Percentiles rank a stretch among this genome's conserved stretches.
Conservation (phyloP, 2,888 invertebrate genomes). For the Lasius fuliginosus region DNA sequence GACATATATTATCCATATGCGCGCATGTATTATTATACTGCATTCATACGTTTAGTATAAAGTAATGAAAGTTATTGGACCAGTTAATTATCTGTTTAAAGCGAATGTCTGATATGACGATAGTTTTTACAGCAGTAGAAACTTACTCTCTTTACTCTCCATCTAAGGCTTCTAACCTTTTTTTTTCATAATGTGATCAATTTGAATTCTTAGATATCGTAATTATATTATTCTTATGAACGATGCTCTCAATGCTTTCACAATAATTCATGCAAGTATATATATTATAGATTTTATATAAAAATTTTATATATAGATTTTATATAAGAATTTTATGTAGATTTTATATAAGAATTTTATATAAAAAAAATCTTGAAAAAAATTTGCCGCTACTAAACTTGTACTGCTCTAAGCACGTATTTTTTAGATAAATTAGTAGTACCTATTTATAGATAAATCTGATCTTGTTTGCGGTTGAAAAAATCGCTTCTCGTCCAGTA, state of each 20-base stretch:
- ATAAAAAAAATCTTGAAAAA: neutral
- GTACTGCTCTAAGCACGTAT: neutral
- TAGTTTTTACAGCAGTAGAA: neutral
- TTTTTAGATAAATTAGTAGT: neutral
- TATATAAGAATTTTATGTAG: no score
- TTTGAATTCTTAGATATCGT: no score
- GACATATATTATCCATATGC: neutral
- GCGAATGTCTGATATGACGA: neutral
- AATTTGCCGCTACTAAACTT: conserved; percentile 15
- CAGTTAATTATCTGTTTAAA: neutral
- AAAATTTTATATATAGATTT: no score
- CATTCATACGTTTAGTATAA: neutral
- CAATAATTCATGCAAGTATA: no score
- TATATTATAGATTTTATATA: no score
- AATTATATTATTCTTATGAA: no score
- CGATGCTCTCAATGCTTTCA: no score
- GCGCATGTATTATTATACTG: conserved; percentile 15
- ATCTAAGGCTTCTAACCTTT: no score
- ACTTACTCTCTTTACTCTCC: no score
- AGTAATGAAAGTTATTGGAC: conserved; percentile 13
- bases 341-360: no score
- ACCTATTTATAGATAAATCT: neutral
- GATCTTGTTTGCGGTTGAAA: neutral
- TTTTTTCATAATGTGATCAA: no score
- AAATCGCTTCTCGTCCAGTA: neutral